Base-by-base conservation (phyloP, 2,797 vertebrate species). In the Fringilla coelebs region DNA sequence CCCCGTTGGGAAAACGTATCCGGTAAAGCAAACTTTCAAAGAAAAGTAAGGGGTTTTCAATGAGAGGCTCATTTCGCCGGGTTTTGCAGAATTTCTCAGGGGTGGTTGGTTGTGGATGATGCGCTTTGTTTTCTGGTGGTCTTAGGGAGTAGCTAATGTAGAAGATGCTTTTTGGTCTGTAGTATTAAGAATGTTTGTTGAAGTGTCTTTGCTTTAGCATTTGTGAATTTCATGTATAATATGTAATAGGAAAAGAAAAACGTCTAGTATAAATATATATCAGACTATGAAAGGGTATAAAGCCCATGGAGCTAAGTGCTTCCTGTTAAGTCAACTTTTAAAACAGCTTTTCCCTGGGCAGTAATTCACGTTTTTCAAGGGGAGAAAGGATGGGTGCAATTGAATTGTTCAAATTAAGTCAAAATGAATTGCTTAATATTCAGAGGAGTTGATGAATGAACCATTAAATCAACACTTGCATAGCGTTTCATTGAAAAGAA, bases 401-500 rank as follows among this genome's bases (percentile, higher is more conserved):
- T 82, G 84, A 96, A 60, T 89, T 85, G 95, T 92, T 91, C 88
- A 90, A 88, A 96, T 94, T 89, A 96, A 96, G 88, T 92, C 54
- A 68, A 92, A 94, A 88, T 90, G 89, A 93, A 97, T 96, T 93
- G 77, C 81, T 96, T 94, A 96, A 93, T 95, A 96, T 93, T 93
- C 80, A 80, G 94, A 89, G 63, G 57, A 58, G 79, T 79, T 95
- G 94, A 96, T 90, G 94, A 95, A 94, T 93, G 95, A 90, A 67
- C 92, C 79, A 81, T 92, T 95, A 96, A 96, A 93, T 95, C 92
- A 96, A 94, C 94, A 67, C 92, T 96, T 80, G 79, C 72, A 48
- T 67, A 75, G 85, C 20, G 29, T 83, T 90, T 96, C 92, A 67
- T 26, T 96, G 95, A 49, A 81, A 91, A 86, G 95, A 86, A 55